These are phyloP conservation scores for Chironomus tentans DNA, from an alignment of 2,888 invertebrate genomes.

Conservation along the genomic window DNA sequence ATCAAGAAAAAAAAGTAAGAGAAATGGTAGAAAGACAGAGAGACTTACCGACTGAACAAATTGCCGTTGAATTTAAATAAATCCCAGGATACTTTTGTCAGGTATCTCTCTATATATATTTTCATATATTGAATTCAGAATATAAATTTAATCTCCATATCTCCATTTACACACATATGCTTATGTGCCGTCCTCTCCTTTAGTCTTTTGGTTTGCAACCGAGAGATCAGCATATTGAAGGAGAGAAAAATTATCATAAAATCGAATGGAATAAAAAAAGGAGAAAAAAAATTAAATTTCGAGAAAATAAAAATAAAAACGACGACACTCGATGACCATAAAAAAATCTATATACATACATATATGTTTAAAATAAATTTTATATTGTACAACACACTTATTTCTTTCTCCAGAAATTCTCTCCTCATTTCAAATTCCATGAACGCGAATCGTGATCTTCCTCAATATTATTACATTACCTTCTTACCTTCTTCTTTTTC, in stretches of 20 bases:
- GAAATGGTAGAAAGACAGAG: background rate
- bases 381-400: conserved; percentile 16
- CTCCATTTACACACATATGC: no score
- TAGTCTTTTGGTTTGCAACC: background rate
- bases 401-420: conserved; percentile 23
- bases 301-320: conserved; percentile 20
- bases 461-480: conserved; percentile 26
- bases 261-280: background rate
- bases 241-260: conserved; percentile 13
- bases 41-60: background rate
- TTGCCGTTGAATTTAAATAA: conserved; percentile 6
- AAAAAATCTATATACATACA: background rate
- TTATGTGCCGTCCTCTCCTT: background rate
- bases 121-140: background rate
- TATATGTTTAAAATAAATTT: background rate
- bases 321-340: conserved; percentile 25
- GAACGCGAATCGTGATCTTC: conserved; percentile 27
- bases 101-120: background rate
- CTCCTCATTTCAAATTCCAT: conserved; percentile 27
- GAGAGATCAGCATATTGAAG: background rate
- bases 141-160: conserved; percentile 1
- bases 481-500: background rate
- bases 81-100: background rate
- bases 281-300: conserved; percentile 21
- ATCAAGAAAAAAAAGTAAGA: no score